Conservation (phyloP, 2,888 invertebrate species). For the Pandemis cinnamomeana region DNA sequence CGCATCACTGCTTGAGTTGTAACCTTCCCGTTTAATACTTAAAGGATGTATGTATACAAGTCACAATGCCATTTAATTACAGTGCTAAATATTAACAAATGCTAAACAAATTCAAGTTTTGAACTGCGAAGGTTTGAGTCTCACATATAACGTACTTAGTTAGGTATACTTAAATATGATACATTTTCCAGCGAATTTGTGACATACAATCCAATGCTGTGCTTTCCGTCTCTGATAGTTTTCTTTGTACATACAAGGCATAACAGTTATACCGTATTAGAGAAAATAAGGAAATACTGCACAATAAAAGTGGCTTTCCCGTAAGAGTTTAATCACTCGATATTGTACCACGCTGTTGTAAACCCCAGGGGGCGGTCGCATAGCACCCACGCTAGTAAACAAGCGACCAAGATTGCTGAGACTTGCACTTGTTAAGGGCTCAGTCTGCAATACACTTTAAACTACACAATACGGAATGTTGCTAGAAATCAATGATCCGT, state of each 20-base stretch:
- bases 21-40: no score
- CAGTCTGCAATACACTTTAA: not conserved
- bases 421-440: conserved; percentile 7
- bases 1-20: no score
- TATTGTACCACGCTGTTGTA: conserved; percentile 18
- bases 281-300: not conserved
- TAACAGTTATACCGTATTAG: not conserved
- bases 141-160: no score
- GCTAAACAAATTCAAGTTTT: no score
- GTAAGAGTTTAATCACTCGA: conserved; percentile 30
- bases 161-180: no score
- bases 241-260: not conserved
- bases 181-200: not conserved
- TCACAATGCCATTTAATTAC: no score
- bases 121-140: no score
- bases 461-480: not conserved
- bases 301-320: conserved; percentile 25
- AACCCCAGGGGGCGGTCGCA: conserved; percentile 21
- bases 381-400: conserved; percentile 6
- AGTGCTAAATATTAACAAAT: no score
- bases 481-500: not conserved
- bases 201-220: not conserved
- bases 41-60: no score
- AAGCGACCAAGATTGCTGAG: not conserved
- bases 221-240: not conserved